phyloP scores from a whole-genome alignment of 2,113 vertebrate species.

The Toxotes chatareus region DNA sequence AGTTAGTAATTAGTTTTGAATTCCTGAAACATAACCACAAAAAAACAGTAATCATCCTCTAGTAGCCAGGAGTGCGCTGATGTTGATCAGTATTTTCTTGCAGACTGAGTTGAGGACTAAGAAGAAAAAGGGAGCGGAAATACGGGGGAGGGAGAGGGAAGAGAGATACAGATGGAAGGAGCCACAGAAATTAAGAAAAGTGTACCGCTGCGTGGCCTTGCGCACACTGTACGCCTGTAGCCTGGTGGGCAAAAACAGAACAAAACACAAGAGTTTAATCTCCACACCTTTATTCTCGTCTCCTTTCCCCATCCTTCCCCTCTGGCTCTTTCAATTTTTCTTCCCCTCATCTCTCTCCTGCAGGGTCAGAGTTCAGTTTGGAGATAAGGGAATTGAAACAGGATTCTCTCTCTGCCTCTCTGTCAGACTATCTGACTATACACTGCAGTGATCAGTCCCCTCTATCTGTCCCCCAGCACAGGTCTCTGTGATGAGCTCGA shows the following conservation, averaged over 20 bases:
- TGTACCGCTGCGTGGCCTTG: conserved; percentile 17
- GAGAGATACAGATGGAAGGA: neutral
- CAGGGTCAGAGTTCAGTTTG: conserved; percentile 76
- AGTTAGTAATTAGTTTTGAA: neutral
- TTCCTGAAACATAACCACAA: neutral
- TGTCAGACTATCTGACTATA: conserved; percentile 68
- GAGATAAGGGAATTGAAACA: conserved; percentile 80
- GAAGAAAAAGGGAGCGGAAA: neutral
- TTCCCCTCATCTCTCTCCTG: conserved; percentile 65
- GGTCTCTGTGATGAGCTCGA: conserved; percentile 66
- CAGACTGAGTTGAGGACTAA: neutral
- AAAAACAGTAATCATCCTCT: neutral
- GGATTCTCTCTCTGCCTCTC: conserved; percentile 66
- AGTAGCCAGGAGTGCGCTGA: neutral
- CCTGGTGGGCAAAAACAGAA: conserved; percentile 30
- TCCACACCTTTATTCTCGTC: conserved; percentile 57
- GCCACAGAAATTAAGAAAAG: conserved; percentile 18
- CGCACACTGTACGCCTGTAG: conserved; percentile 2
- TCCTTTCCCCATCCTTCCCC: conserved; percentile 50
- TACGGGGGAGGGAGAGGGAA: neutral
- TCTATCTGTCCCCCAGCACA: conserved; percentile 71
- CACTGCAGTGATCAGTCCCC: conserved; percentile 70
- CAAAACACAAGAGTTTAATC: conserved; percentile 66
- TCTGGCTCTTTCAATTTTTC: conserved; percentile 71
- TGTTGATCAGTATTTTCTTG: neutral